Base-by-base conservation (phyloP, 2,888 invertebrate species). In the Syritta pipiens region DNA sequence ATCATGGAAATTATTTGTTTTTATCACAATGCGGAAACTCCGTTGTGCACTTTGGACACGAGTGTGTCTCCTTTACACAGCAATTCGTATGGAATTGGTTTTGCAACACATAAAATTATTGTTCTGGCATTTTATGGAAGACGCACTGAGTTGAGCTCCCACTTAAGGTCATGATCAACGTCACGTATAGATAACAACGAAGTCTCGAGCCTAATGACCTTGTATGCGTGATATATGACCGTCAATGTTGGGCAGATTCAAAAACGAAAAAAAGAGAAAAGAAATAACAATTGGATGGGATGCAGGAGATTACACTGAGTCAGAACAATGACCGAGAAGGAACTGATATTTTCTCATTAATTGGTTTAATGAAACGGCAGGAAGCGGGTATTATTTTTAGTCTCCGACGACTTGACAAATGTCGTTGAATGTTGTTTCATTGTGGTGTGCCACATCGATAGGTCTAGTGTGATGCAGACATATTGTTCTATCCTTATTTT, bases 321-420 rank as follows among this genome's bases (percentile, higher is more conserved):
- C 22, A 12, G 51, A 17, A 26, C 72, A 67, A 68, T 57, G 72
- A 55, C 65, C 72, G 59, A 40, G 32, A 28, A 67, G 44, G 22
- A 48, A 30, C 55, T 53, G 48, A 46, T 68, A 74, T 60, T 37
- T 60, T 22, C 1, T 48, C 10, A 55, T 68, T 57, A 62, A 67
- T 68, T 68, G 62, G 35, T 28, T 71, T 46, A 62, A 62, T 74
- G 67, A 67, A 51, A 20, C 30, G 24, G 53, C 72, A 72, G 72
- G 65, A 59, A 65, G 51, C 32, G 19, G 32, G 10, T n/a, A 20
- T 55, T 44, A 48, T 55, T 57, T 55, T 48, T 10, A 7, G n/a
- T n/a, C n/a, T n/a, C 19, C 55, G 20, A 48, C 48, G 48, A 55
- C 32, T n/a, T n/a, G n/a, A n/a, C n/a, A n/a, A n/a, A n/a, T n/a